These are phyloP conservation scores for Reticulitermes speratus DNA, from an alignment of 1,140 invertebrate species.

Conservation along the genomic window DNA sequence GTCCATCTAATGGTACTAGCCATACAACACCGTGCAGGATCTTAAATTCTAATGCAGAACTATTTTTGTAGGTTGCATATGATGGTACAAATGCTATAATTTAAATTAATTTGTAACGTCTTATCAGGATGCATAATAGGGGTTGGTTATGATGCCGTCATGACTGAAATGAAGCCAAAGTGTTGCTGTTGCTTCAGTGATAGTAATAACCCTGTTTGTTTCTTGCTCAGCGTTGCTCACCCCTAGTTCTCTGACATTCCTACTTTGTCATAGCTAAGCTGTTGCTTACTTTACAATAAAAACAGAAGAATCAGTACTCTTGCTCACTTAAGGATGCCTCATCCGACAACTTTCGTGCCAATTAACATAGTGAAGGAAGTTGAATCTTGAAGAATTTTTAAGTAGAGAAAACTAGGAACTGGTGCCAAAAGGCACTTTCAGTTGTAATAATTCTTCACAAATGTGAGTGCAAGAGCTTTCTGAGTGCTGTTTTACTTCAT, in stretches of 20 bases:
- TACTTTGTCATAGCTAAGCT: not conserved
- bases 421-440: not conserved
- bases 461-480: no score
- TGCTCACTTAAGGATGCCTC: not conserved
- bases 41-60: no score
- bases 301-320: not conserved
- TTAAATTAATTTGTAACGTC: not conserved
- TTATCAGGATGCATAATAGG: not conserved
- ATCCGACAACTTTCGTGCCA: not conserved
- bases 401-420: not conserved
- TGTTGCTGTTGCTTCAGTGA: not conserved
- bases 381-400: not conserved
- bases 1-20: no score
- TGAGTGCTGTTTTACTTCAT: no score
- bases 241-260: not conserved
- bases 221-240: not conserved
- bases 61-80: not conserved
- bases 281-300: not conserved
- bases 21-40: not conserved
- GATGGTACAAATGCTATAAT: not conserved
- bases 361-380: not conserved
- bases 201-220: not conserved
- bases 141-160: not conserved
- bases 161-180: slow-evolving; percentile 9
- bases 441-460: no score